Evolutionary conservation across 2,113 vertebrate genomes (phyloP).

Genomic region (Nothocercus nigrocapillus): DNA sequence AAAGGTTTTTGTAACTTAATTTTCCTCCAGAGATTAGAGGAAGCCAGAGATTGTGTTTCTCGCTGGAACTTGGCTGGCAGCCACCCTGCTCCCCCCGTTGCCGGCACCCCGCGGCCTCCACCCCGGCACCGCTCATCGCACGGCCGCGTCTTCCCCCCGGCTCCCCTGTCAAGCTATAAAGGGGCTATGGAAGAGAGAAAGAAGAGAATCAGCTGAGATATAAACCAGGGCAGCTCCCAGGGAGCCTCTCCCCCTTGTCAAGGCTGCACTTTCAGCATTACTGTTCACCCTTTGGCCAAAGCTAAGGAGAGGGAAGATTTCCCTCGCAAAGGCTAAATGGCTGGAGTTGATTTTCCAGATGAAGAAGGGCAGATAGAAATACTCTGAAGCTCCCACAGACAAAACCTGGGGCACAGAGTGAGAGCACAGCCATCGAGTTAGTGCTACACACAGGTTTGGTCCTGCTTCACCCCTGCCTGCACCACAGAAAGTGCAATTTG

Average conservation of each 20-base stretch:
- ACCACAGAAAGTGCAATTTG: accelerated
- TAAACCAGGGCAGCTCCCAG: slow-evolving; percentile 55
- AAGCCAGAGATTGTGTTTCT: slow-evolving; percentile 77
- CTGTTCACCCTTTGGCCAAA: not conserved
- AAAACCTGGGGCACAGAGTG: not conserved
- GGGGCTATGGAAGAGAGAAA: slow-evolving; percentile 54
- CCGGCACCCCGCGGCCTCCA: not conserved
- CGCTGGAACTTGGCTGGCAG: slow-evolving; percentile 72
- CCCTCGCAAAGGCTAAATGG: not conserved
- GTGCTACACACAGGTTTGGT: accelerated
- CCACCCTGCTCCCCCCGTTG: slow-evolving; percentile 28
- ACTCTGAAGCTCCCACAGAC: accelerated
- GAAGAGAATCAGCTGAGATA: slow-evolving; percentile 64
- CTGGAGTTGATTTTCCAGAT: not conserved
- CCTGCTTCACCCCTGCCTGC: accelerated
- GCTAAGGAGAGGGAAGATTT: accelerated
- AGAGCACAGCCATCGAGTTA: not conserved
- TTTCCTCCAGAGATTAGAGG: slow-evolving; percentile 75
- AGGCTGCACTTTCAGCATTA: slow-evolving; percentile 16
- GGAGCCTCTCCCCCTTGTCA: slow-evolving; percentile 16
- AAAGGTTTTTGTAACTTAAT: slow-evolving; percentile 77
- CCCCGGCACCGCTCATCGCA: slow-evolving; percentile 67
- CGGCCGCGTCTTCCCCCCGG: slow-evolving; percentile 67
- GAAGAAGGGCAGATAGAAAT: not conserved
- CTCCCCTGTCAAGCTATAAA: slow-evolving; percentile 74